Base-by-base conservation (phyloP, 2,113 vertebrate genomes). In the Hypomesus transpacificus region DNA sequence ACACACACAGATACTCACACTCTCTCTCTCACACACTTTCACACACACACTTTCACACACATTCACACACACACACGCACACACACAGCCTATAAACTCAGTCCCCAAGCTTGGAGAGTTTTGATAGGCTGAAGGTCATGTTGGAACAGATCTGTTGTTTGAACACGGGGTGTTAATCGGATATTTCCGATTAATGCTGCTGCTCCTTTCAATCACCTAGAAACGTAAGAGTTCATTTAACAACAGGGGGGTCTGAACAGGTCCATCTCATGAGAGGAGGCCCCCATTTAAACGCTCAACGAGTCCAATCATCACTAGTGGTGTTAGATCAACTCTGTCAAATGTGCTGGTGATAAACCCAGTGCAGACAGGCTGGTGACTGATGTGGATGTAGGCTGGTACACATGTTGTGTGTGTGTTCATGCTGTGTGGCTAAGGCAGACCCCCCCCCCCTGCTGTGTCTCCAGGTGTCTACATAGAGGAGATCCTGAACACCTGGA, bases 401-500 rank as follows among this genome's bases (percentile, higher is more conserved):
- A 46, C 39, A 11, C 39, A 46, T 46, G 4, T 46, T 46, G 9
- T 46, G 39, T 46, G 39, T 46, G 39, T 46, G 39, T 46, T 46
- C 2, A 11, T 54, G 66, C 51, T 39, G 13, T 46, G n/a, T 82
- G 9, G 74, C 57, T 69, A 51, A 4, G 74, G 9, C 39, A 46
- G 8, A 9, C 7, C 39, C 24, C 7, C 7, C 39, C 7, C 39
- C 7, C 9, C 9, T 46, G 39, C 26, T 76, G 1, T 84, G 56
- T 64, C 0, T 80, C 14, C 87, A 99, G 97, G 96, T 53, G 94
- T 98, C 91, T 98, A 94, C 80, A 93, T 99, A 74, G 96, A 98
- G 91, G 97, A 99, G 88, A 96, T 99, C 85, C 91, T 99, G 75
- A 96, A 91, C 64, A 95, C 96, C 78, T 99, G 96, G 97, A 96